phyloP scores from a whole-genome alignment of 2,797 vertebrate genomes.

The Onychomys arenicola region DNA sequence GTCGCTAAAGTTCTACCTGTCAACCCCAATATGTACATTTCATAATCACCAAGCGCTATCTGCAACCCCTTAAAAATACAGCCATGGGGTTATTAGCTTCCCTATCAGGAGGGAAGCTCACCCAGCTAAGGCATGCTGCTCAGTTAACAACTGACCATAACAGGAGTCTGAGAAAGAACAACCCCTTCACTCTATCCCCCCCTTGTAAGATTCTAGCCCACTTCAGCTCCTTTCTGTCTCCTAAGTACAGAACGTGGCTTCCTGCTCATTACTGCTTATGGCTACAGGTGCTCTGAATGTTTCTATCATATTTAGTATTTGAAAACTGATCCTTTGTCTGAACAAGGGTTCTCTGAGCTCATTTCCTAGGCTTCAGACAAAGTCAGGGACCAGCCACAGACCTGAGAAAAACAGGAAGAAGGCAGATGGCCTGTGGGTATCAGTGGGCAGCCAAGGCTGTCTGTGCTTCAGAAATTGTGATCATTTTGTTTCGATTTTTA shows the following conservation, averaged over 20 bases:
- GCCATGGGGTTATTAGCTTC: neutral
- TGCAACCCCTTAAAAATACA: neutral
- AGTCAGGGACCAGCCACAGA: neutral
- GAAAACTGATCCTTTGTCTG: conserved; percentile 51
- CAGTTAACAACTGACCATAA: neutral
- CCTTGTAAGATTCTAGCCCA: neutral
- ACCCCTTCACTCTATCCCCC: too few relatives aligned
- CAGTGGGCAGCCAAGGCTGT: neutral
- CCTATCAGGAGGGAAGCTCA: neutral
- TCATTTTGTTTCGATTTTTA: neutral
- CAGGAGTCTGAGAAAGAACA: neutral
- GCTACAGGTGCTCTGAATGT: neutral
- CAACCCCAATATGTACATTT: neutral
- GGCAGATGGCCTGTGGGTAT: neutral
- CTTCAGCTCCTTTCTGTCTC: neutral
- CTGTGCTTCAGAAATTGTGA: neutral
- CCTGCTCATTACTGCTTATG: neutral
- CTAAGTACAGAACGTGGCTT: neutral
- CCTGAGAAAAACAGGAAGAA: neutral
- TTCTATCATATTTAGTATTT: conserved; percentile 44
- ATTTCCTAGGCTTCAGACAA: conserved; percentile 28
- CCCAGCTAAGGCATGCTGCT: neutral
- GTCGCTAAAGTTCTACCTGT: neutral
- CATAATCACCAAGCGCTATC: neutral
- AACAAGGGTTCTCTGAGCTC: conserved; percentile 7